These are phyloP conservation scores for Mylabris phalerata DNA, from an alignment of 1,140 invertebrate genomes.

Conservation along the genomic window DNA sequence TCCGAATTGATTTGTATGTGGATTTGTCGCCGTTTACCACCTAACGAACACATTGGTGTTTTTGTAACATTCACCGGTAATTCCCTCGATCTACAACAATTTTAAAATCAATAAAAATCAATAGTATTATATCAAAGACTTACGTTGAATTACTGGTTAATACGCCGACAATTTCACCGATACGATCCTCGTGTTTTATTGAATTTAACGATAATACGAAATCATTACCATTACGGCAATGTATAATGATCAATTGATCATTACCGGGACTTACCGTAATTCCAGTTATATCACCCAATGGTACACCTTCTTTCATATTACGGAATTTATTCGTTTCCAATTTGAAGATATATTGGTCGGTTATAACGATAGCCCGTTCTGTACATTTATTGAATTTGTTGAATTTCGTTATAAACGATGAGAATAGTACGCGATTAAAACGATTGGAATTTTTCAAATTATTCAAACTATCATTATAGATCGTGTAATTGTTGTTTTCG, in stretches of 20 bases:
- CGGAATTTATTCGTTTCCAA: slow-evolving; percentile 82
- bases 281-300: slow-evolving; percentile 56
- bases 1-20: slow-evolving; percentile 55
- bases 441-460: slow-evolving; percentile 64
- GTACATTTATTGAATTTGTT: slow-evolving; percentile 79
- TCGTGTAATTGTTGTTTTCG: slow-evolving; percentile 68
- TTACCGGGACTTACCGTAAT: slow-evolving; percentile 72
- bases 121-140: slow-evolving; percentile 39
- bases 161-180: slow-evolving; percentile 86
- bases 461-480: slow-evolving; percentile 63
- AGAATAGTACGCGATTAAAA: slow-evolving; percentile 61
- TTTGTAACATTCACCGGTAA: slow-evolving; percentile 59
- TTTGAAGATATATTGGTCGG: slow-evolving; percentile 84
- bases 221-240: slow-evolving; percentile 83
- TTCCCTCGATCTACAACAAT: slow-evolving; percentile 50
- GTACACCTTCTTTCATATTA: slow-evolving; percentile 69
- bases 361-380: slow-evolving; percentile 81
- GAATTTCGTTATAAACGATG: slow-evolving; percentile 56
- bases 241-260: slow-evolving; percentile 86
- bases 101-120: slow-evolving; percentile 11
- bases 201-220: slow-evolving; percentile 72
- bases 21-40: slow-evolving; percentile 60
- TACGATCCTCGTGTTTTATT: slow-evolving; percentile 56
- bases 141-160: slow-evolving; percentile 67
- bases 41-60: slow-evolving; percentile 62